phyloP scores from a whole-genome alignment of 1,140 invertebrate species.

The Trichonephila clavata region DNA sequence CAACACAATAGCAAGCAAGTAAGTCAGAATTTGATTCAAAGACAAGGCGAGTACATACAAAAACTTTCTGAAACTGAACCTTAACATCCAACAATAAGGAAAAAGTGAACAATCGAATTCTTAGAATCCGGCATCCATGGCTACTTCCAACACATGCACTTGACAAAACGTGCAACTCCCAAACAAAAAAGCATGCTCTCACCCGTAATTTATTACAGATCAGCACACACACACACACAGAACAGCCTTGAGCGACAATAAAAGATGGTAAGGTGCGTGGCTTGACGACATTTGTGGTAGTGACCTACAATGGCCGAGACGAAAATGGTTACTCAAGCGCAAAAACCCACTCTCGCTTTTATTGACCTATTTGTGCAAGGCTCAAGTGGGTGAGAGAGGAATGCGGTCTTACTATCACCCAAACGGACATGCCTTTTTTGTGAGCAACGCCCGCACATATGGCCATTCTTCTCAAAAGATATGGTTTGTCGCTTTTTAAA shows the following conservation, averaged over 20 bases:
- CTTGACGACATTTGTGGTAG: conserved; percentile 38
- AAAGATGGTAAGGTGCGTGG: background rate
- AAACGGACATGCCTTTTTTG: background rate
- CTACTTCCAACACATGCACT: no score
- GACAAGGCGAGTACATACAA: no score
- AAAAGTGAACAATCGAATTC: no score
- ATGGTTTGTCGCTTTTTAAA: background rate
- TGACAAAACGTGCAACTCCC: no score
- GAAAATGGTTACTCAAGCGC: conserved; percentile 33
- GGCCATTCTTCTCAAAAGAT: background rate
- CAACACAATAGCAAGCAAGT: no score
- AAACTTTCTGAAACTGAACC: no score
- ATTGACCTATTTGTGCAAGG: conserved; percentile 50
- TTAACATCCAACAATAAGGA: no score
- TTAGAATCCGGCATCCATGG: no score
- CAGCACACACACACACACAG: no score
- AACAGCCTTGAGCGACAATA: background rate
- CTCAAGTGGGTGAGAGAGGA: background rate
- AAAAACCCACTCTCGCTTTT: conserved; percentile 37
- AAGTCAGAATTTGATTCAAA: no score
- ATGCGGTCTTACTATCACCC: background rate
- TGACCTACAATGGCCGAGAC: background rate
- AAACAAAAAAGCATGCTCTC: background rate
- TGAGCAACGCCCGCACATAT: background rate
- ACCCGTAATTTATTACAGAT: no score